These are phyloP conservation scores for Solenopsis fugax DNA, from an alignment of 1,140 invertebrate species.

Conservation along the genomic window DNA sequence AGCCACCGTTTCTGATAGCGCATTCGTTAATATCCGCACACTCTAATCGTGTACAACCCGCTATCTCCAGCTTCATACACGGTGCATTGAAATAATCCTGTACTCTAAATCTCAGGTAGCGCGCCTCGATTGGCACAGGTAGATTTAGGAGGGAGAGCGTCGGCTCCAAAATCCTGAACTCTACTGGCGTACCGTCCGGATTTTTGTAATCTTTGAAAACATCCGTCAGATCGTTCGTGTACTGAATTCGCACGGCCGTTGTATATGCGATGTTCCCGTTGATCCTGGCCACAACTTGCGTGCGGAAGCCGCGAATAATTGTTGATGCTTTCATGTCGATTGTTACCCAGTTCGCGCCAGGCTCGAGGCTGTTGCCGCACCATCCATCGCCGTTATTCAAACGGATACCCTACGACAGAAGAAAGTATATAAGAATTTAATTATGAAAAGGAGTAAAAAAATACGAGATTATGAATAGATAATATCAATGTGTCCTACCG, in stretches of 20 bases:
- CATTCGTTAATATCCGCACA: constrained; percentile 98
- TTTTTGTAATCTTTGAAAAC: constrained; percentile 96
- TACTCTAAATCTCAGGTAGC: constrained; percentile 95
- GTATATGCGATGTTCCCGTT: constrained; percentile 95
- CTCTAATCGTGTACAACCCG: constrained; percentile 96
- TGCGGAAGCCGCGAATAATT: constrained; percentile 95
- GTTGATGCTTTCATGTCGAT: constrained; percentile 96
- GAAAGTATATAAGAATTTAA: not conserved
- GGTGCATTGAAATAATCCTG: constrained; percentile 96
- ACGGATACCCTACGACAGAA: constrained; percentile 89
- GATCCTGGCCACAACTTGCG: constrained; percentile 93
- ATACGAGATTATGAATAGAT: not conserved
- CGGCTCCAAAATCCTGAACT: constrained; percentile 95
- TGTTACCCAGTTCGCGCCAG: constrained; percentile 94
- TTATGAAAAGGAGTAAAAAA: not conserved
- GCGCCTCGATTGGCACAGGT: constrained; percentile 96
- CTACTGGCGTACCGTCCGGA: constrained; percentile 96
- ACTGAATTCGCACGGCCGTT: constrained; percentile 94
- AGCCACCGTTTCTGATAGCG: constrained; percentile 95
- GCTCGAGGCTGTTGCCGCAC: constrained; percentile 95
- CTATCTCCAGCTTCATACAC: constrained; percentile 96
- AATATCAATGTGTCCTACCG: constrained; percentile 86
- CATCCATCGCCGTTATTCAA: constrained; percentile 94
- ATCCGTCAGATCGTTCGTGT: constrained; percentile 96
- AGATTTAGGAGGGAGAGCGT: constrained; percentile 96